A percentile compares a stretch with the other conserved stretches of the same genome.
Evolutionary conservation across 2,888 invertebrate species (phyloP).

Genomic region (Drosophila multiciliata): DNA sequence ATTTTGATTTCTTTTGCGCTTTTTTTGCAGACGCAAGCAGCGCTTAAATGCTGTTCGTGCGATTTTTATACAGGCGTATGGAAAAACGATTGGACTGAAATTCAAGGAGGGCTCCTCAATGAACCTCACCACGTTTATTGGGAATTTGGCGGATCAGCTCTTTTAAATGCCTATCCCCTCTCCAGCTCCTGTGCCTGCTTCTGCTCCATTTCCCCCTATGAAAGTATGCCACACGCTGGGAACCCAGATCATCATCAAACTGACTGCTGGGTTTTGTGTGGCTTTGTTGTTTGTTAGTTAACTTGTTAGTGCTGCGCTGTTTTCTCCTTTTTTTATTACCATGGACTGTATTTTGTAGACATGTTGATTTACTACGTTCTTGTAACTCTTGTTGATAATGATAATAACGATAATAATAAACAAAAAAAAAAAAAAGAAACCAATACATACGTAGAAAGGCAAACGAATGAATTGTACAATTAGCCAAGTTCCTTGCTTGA

Average conservation of each 20-base stretch:
- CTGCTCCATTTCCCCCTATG: background rate
- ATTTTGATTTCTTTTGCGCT: background rate
- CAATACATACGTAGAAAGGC: slow-evolving; percentile 16
- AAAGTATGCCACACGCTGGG: slow-evolving; percentile 41
- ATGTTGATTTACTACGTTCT: slow-evolving; percentile 56
- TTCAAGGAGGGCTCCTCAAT: slow-evolving; percentile 83
- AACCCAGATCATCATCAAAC: slow-evolving; percentile 9
- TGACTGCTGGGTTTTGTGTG: slow-evolving; percentile 50
- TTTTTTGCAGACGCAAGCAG: slow-evolving; percentile 76
- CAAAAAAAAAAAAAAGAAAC: slow-evolving; percentile 38
- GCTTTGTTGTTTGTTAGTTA: slow-evolving; percentile 65
- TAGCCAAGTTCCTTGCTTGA: slow-evolving; percentile 41
- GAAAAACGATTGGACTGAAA: slow-evolving; percentile 82
- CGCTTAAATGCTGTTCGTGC: slow-evolving; percentile 81
- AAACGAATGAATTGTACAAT: slow-evolving; percentile 35
- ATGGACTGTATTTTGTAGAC: slow-evolving; percentile 72
- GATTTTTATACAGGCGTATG: slow-evolving; percentile 82
- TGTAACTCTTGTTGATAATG: slow-evolving; percentile 65
- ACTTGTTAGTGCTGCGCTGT: slow-evolving; percentile 53
- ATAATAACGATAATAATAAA: slow-evolving; percentile 32
- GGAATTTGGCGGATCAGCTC: slow-evolving; percentile 77
- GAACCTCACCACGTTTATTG: slow-evolving; percentile 80
- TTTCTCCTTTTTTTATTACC: slow-evolving; percentile 33
- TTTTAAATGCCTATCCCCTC: slow-evolving; percentile 51
- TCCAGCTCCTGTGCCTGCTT: too few species aligned